Base-by-base conservation (phyloP, 2,797 vertebrate genomes). In the Dipus sagitta region DNA sequence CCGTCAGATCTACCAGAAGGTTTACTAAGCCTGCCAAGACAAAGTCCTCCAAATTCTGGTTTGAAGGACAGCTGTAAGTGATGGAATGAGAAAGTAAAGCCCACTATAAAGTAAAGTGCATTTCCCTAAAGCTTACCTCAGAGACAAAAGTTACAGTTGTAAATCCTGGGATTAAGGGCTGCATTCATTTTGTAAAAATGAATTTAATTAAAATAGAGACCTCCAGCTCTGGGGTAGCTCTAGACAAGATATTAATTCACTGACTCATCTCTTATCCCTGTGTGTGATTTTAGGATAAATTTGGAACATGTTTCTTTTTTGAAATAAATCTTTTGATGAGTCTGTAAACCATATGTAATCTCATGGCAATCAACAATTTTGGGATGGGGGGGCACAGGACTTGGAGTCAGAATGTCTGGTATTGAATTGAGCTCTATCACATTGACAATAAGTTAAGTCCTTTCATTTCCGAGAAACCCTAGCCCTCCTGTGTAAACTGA, bases 131-230 rank as follows among this genome's bases (percentile, higher is more conserved):
- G 23, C 23, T 83, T 88, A 82, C n/a, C 30, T 30, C 11, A 21
- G 30, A 28, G 75, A 34, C 42, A 84, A 84, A 79, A 95, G 47
- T 89, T 76, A 60, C 1, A 86, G 26, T 86, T 72, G 8, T 32
- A 90, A 90, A 77, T 90, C 64, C n/a, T 42, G 13, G 28, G 28
- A 70, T 88, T 94, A 77, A 76, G 23, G 15, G 5, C 15, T 77
- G 20, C 20, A 77, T 72, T 92, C 23, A 28, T 91, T 87, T 95
- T 93, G n/a, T 77, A 90, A 88, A 90, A 88, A 68, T 38, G 76
- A 78, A 77, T 70, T 87, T 90, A 85, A 92, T 93, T 77, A 88
- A 92, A 87, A 64, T 17, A 17, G 64, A 92, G 58, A 90, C 72
- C 34, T 54, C 77, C 54, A 67, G 68, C 38, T 81, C 28, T 83